Evolutionary conservation across 37 sponge, comb jelly and placozoan species (phyloP), one percentile per base, ranked within the genome.

Genomic region (Diacarnus erythraeanus): DNA sequence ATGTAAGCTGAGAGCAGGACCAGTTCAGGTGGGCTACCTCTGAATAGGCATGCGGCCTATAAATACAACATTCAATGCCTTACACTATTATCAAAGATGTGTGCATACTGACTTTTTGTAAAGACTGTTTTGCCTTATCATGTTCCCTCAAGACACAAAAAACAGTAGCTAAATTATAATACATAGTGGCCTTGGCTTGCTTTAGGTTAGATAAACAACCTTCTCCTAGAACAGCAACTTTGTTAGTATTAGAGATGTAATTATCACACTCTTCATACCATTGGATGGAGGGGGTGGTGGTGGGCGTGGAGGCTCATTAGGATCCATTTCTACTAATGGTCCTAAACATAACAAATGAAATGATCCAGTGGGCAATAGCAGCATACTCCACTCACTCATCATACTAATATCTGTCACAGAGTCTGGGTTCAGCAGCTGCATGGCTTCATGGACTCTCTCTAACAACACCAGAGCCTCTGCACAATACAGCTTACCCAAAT

Each of bases 1-100:
- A 97, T 87, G 68, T 90, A 97, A 17, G 88, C 94, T 63, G 96
- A 85, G 4, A 97, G 69, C 27, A 95, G 86, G 38, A 92, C 81
- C 29, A 91, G 89, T 74, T 93, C 82, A 0, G 89, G 84, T 30
- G 83, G 66, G 17, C 76, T 83, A 6, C 54, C 63, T 1, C 60
- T 71, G 26, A 77, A 77, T 59, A 89, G 72, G 4, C 67, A 23
- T 15, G 77, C 59, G 30, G 83, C 71, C 83, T 88, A 81, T 72
- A 60, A 40, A 81, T 31, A 8, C 44, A 67, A 22, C 23, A 60
- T 47, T 26, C 61, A 57, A 21, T 36, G 66, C 30, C 18, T 38
- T 25, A 3, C 10, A 17, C 17, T 54, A 54, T 54, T 10, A 54
- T 17, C 56, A 54, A 54, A 54, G 56, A 21, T 60, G 9, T 60